These are phyloP conservation scores for Cuculus canorus DNA, from an alignment of 2,797 vertebrate species.

Conservation along the genomic window DNA sequence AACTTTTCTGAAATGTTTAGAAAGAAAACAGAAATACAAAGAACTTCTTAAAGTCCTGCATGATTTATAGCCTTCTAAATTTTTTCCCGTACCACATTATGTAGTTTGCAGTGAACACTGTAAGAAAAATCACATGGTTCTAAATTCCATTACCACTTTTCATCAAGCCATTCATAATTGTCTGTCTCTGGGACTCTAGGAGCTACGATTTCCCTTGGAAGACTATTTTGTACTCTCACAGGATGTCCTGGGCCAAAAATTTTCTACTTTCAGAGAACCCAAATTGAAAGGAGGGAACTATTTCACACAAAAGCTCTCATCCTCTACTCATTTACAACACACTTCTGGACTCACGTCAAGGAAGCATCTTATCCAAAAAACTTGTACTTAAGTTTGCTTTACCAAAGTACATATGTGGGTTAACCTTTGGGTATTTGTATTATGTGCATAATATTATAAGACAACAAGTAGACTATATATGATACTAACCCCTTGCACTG, in stretches of 20 bases:
- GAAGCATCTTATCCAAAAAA: neutral
- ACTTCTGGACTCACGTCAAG: neutral
- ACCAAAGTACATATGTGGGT: neutral
- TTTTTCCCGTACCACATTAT: neutral
- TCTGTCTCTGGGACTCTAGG: neutral
- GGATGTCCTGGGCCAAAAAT: neutral
- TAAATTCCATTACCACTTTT: conserved; percentile 48
- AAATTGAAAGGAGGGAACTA: neutral
- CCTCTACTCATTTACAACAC: neutral
- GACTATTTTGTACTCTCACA: neutral
- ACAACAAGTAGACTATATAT: neutral
- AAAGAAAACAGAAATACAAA: neutral
- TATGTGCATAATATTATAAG: neutral
- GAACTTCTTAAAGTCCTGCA: conserved; percentile 19
- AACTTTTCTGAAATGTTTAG: conserved; percentile 10
- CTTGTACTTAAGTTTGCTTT: neutral
- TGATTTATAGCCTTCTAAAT: conserved; percentile 53
- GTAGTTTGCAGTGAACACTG: neutral
- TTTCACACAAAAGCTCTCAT: neutral
- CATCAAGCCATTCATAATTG: conserved; percentile 52
- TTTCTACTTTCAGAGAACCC: neutral
- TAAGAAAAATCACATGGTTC: conserved; percentile 58
- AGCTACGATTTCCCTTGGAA: neutral
- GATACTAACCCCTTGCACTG: neutral
- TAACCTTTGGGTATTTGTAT: neutral